Evolutionary conservation across 2,888 invertebrate species (phyloP).

Genomic region (Zaprionus lineosus): DNA sequence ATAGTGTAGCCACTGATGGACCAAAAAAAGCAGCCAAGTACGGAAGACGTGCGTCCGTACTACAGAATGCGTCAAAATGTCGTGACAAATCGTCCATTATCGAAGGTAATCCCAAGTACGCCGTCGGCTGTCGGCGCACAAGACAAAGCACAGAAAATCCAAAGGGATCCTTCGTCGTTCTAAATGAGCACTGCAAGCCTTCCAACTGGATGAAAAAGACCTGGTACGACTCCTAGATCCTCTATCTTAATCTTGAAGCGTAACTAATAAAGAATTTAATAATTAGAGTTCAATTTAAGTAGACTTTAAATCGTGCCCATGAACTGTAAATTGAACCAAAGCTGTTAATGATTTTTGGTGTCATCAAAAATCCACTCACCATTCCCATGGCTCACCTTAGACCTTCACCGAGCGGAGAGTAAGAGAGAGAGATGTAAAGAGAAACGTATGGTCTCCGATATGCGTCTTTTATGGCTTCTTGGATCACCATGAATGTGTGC

Average conservation of each 20-base stretch:
- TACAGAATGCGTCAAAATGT: slow-evolving; percentile 72
- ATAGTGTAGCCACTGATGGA: slow-evolving; percentile 55
- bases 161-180: slow-evolving; percentile 80
- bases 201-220: slow-evolving; percentile 82
- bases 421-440: too few relatives aligned
- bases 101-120: slow-evolving; percentile 81
- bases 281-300: too few relatives aligned
- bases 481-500: neutral
- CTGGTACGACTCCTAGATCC: slow-evolving; percentile 80
- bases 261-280: slow-evolving; percentile 29
- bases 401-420: too few relatives aligned
- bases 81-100: slow-evolving; percentile 78
- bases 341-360: too few relatives aligned
- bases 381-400: too few relatives aligned
- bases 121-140: slow-evolving; percentile 55
- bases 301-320: too few relatives aligned
- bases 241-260: neutral
- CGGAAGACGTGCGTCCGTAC: slow-evolving; percentile 80
- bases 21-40: slow-evolving; percentile 75
- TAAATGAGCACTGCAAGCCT: slow-evolving; percentile 81
- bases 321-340: too few relatives aligned
- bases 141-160: slow-evolving; percentile 65
- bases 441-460: too few relatives aligned
- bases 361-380: too few relatives aligned
- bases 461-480: neutral